Evolutionary conservation across 2,113 vertebrate genomes (phyloP).

Genomic region (Lathamus discolor): DNA sequence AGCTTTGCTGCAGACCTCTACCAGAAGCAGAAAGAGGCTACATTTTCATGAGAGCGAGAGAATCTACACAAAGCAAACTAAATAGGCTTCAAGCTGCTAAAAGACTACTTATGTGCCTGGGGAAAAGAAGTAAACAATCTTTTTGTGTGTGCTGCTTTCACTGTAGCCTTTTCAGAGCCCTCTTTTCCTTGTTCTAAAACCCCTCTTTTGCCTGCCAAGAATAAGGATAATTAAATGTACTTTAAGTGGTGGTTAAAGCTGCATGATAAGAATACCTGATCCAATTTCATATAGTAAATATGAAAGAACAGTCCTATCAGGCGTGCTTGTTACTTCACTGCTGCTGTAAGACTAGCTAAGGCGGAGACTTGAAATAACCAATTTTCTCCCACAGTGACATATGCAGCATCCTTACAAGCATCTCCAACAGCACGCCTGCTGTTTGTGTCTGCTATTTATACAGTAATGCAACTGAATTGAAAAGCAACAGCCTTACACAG

Average conservation of each 20-base stretch:
- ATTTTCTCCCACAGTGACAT: conserved; percentile 10
- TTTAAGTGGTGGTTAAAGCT: conserved; percentile 45
- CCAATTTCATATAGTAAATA: conserved; percentile 5
- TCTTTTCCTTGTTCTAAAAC: conserved; percentile 23
- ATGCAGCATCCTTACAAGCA: conserved; percentile 19
- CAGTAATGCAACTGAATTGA: background rate
- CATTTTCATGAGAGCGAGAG: conserved; percentile 5
- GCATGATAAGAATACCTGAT: conserved; percentile 5
- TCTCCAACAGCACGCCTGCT: conserved; percentile 3
- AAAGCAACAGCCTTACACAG: conserved; percentile 2
- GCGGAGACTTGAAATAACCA: conserved; percentile 27
- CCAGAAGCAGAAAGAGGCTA: background rate
- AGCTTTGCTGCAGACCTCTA: conserved; percentile 4
- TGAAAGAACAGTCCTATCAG: background rate
- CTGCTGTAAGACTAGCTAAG: background rate
- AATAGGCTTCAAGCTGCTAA: conserved; percentile 23
- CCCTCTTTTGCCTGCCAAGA: conserved; percentile 38
- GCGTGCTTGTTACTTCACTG: background rate
- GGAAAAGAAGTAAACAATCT: conserved; percentile 22
- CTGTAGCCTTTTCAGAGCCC: conserved; percentile 1
- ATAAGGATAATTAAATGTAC: conserved; percentile 31
- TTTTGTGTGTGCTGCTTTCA: conserved; percentile 32
- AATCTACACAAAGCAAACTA: conserved; percentile 16
- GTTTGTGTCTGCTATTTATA: conserved; percentile 34
- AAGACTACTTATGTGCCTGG: background rate